Conservation (phyloP, 2,113 vertebrate genomes). For the Perca fluviatilis region DNA sequence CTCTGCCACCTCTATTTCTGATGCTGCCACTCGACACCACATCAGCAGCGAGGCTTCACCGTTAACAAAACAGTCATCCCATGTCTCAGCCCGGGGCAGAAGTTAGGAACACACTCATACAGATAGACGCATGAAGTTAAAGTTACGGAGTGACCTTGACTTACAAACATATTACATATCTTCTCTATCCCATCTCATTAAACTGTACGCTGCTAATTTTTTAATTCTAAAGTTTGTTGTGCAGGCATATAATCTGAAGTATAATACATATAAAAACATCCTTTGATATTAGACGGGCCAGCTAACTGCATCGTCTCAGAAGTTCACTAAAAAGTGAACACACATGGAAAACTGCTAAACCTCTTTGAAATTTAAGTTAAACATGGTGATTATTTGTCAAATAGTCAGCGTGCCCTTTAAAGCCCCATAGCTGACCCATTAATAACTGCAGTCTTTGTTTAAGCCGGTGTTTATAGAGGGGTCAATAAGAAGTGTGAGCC, state of each 20-base stretch:
- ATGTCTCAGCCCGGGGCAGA: slow-evolving; percentile 47
- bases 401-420: slow-evolving; percentile 33
- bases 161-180: not conserved
- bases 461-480: slow-evolving; percentile 46
- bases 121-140: too few relatives aligned
- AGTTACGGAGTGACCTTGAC: too few relatives aligned
- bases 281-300: not conserved
- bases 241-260: not conserved
- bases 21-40: slow-evolving; percentile 47
- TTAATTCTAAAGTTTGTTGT: not conserved
- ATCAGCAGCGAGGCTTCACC: slow-evolving; percentile 54
- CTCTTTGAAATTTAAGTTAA: slow-evolving; percentile 40
- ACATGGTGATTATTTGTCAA: slow-evolving; percentile 39
- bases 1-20: slow-evolving; percentile 76
- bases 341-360: slow-evolving; percentile 8
- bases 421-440: slow-evolving; percentile 41
- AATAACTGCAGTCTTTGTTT: slow-evolving; percentile 52
- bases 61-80: slow-evolving; percentile 37
- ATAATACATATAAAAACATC: not conserved
- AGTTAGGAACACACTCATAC: not conserved
- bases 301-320: not conserved
- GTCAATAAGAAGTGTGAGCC: slow-evolving; percentile 56
- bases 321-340: not conserved
- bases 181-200: not conserved
- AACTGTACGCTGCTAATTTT: not conserved